Conservation (phyloP, 2,797 vertebrate species). For the Lacerta viridis region DNA sequence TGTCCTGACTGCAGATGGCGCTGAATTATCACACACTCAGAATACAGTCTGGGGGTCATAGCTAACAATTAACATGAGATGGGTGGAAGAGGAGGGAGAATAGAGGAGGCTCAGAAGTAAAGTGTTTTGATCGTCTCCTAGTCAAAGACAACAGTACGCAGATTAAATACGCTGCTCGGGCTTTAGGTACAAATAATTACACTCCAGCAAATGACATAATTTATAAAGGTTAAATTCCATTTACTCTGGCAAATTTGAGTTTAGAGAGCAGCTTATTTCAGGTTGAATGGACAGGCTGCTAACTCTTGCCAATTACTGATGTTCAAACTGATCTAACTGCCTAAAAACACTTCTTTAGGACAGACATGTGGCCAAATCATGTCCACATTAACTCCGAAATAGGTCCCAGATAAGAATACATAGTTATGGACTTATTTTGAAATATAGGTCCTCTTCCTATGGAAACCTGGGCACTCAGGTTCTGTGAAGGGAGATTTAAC, state of each 20-base stretch:
- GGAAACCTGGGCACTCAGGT: not conserved
- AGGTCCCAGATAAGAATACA: not conserved
- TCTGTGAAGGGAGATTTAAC: not conserved
- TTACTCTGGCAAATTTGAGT: not conserved
- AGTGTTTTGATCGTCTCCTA: not conserved
- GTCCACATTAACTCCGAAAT: not conserved
- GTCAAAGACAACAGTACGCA: not conserved
- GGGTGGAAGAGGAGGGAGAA: not conserved
- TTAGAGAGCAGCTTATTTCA: not conserved
- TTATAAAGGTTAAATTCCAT: not conserved
- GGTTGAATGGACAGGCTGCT: not conserved
- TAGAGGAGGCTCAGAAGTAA: not conserved
- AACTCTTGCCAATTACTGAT: not conserved
- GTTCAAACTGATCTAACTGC: not conserved
- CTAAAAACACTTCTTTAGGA: not conserved
- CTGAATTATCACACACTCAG: slow-evolving; percentile 47
- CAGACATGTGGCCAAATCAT: not conserved
- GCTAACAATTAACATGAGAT: slow-evolving; percentile 13
- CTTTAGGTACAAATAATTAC: not conserved
- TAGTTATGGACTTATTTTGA: not conserved
- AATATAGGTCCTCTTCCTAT: not conserved
- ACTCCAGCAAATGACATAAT: not conserved
- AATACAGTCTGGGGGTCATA: not conserved
- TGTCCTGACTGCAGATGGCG: slow-evolving; percentile 67
- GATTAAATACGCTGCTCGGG: not conserved